Conservation (phyloP, 2,888 invertebrate genomes). For the Spilarctia lutea region DNA sequence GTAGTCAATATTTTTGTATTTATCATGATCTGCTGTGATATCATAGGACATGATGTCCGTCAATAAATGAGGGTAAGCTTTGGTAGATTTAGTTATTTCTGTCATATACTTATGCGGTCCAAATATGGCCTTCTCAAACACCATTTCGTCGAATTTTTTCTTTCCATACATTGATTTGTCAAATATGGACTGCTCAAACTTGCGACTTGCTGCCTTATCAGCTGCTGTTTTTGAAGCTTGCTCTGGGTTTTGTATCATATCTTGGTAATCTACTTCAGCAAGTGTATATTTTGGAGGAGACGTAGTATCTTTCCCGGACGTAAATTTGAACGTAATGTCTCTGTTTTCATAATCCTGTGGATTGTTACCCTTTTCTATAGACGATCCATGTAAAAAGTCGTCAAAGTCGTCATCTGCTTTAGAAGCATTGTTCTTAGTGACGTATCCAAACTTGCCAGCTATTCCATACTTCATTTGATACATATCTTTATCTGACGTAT, state of each 20-base stretch:
- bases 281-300: not conserved
- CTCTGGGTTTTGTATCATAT: not conserved
- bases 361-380: not conserved
- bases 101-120: not conserved
- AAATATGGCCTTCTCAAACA: conserved; percentile 5
- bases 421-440: not conserved
- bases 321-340: not conserved
- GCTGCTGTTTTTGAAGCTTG: not conserved
- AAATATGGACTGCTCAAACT: conserved; percentile 11
- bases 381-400: not conserved
- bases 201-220: not conserved
- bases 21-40: not conserved
- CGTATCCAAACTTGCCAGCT: not conserved
- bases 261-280: not conserved
- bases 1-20: not conserved
- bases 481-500: not conserved
- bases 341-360: not conserved
- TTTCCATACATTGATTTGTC: conserved; percentile 13
- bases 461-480: not conserved
- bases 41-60: conserved; percentile 13
- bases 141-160: not conserved
- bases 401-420: not conserved
- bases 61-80: not conserved
- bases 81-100: not conserved
- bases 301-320: not conserved